Evolutionary conservation across 2,888 invertebrate species (phyloP).

Genomic region (Elmis aenea): DNA sequence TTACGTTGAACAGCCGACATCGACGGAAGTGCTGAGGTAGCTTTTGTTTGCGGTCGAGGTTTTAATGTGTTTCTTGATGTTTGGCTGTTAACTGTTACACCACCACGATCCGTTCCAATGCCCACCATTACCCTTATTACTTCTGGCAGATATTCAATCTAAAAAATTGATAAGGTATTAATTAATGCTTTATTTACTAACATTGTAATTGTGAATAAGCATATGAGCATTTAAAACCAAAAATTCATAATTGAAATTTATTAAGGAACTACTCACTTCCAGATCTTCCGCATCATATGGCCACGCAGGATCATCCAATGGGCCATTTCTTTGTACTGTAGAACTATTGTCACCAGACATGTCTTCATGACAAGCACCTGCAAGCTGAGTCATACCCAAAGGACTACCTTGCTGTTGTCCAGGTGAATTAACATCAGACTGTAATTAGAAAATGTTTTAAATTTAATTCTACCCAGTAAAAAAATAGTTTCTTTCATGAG

Average conservation of each 20-base stretch:
- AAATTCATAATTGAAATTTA: too few relatives aligned
- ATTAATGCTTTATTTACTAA: background rate
- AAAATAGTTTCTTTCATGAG: too few relatives aligned
- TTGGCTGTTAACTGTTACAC: slow-evolving; percentile 34
- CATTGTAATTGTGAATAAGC: slow-evolving; percentile 2
- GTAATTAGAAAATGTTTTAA: too few relatives aligned
- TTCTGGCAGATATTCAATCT: slow-evolving; percentile 70
- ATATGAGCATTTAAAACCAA: too few relatives aligned
- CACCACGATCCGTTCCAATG: slow-evolving; percentile 44
- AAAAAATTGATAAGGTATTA: slow-evolving; percentile 12
- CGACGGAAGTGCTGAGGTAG: slow-evolving; percentile 30
- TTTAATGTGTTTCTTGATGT: slow-evolving; percentile 54
- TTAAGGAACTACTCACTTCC: slow-evolving; percentile 44
- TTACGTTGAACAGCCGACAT: slow-evolving; percentile 41
- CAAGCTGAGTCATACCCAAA: slow-evolving; percentile 47
- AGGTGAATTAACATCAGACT: slow-evolving; percentile 59
- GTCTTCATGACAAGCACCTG: slow-evolving; percentile 41
- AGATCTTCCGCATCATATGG: slow-evolving; percentile 54
- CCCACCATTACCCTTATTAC: slow-evolving; percentile 80
- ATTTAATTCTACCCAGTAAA: too few relatives aligned
- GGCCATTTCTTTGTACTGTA: slow-evolving; percentile 34
- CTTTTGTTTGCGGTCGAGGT: slow-evolving; percentile 56
- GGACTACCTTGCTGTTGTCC: slow-evolving; percentile 59
- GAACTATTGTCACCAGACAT: slow-evolving; percentile 31
- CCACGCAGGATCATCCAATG: slow-evolving; percentile 50